Evolutionary conservation across 2,888 invertebrate genomes (phyloP).

Genomic region (Minunthozetes semirufus): DNA sequence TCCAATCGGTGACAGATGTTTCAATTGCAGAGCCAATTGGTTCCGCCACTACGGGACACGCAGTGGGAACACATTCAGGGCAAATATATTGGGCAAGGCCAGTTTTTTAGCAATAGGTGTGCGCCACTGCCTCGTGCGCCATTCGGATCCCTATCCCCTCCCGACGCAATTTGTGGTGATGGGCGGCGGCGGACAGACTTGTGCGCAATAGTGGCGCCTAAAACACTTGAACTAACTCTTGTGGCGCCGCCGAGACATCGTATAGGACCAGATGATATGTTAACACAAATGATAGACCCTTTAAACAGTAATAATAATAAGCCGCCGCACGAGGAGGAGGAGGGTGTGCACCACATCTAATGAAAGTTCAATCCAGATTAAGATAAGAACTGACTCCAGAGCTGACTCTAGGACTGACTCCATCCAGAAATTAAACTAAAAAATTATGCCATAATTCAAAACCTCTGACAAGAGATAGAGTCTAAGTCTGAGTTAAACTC

Average conservation of each 20-base stretch:
- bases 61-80: background rate
- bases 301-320: slow-evolving; percentile 20
- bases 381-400: background rate
- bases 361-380: slow-evolving; percentile 15
- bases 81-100: background rate
- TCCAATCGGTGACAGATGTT: slow-evolving; percentile 21
- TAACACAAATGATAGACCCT: slow-evolving; percentile 6
- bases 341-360: background rate
- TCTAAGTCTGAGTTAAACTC: background rate
- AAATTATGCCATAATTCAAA: slow-evolving; percentile 5
- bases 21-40: background rate
- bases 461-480: background rate
- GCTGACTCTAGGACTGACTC: background rate
- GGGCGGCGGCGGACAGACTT: slow-evolving; percentile 24
- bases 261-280: slow-evolving; percentile 9
- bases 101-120: background rate
- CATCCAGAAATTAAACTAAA: background rate
- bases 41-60: background rate
- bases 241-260: slow-evolving; percentile 13
- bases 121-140: slow-evolving; percentile 12
- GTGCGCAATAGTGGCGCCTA: slow-evolving; percentile 15
- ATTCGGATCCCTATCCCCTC: background rate
- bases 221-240: slow-evolving; percentile 23
- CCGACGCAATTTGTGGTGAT: slow-evolving; percentile 24
- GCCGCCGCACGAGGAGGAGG: background rate